Evolutionary conservation across 2,797 vertebrate species (phyloP), one percentile per base, ranked within the genome.

Genomic region (Melanotaenia nigrans): DNA sequence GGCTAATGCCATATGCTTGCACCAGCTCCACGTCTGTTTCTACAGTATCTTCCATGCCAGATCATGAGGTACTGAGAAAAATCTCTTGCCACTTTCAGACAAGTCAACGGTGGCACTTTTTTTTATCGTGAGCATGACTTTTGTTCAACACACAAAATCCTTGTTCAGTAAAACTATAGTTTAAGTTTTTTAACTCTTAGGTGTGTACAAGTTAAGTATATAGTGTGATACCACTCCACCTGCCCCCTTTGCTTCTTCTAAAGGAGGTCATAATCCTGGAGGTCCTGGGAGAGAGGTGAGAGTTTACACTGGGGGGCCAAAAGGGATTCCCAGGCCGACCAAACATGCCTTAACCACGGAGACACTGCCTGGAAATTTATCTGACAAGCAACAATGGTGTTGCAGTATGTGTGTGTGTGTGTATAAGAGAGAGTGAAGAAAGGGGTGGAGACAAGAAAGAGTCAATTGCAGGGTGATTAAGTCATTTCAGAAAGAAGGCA

Each of bases 311-410:
- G 61, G 65, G 81, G 73, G 84, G 71, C 57, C 71, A 62, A 67
- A 54, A 63, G 1, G 75, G 72, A 82, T 85, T 91, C 86, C 76
- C 81, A 79, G 65, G 58, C 22, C 55, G 0, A 9, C 49, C 45
- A 71, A 73, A 85, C 86, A 92, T 90, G 84, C 86, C 87, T 81
- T 83, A 79, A 78, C 82, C 83, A 56, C 6, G 58, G 78, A 83
- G 73, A 85, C 42, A 13, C 77, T 59, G 70, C 51, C 59, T 45
- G 40, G 64, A 68, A 53, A 33, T 53, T 75, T 63, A 81, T 77
- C 60, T 63, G 64, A 79, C 40, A 53, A 38, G 81, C 66, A 62
- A 73, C 65, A 75, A 77, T 71, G 62, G 54, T 2, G 55, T 51
- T 65, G 69, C 30, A 47, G 65, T 58, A 47, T 54, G 71, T 35